These are phyloP conservation scores for Podargus strigoides DNA, from an alignment of 2,797 vertebrate genomes.

Conservation along the genomic window DNA sequence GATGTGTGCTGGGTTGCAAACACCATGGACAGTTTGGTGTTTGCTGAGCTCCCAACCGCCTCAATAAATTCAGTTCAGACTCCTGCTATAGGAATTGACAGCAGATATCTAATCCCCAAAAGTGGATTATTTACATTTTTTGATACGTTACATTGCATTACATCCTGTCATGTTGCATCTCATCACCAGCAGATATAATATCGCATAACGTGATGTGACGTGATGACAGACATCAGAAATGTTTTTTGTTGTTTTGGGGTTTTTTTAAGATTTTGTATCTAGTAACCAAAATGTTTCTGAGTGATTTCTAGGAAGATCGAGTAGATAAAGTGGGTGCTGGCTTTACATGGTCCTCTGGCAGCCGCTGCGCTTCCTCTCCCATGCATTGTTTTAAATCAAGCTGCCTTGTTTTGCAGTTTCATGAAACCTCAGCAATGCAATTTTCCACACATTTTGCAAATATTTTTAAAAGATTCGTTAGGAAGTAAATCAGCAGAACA, in stretches of 20 bases:
- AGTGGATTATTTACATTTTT: conserved; percentile 82
- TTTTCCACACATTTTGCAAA: conserved; percentile 44
- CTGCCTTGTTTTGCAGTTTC: background rate
- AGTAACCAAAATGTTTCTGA: conserved; percentile 28
- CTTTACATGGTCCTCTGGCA: background rate
- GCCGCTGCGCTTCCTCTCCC: background rate
- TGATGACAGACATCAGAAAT: conserved; percentile 67
- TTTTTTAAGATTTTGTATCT: conserved; percentile 3
- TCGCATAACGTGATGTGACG: conserved; percentile 71
- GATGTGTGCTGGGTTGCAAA: conserved; percentile 62
- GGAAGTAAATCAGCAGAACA: conserved; percentile 19
- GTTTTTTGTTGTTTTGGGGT: conserved; percentile 27
- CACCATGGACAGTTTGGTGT: conserved; percentile 63
- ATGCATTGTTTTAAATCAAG: conserved; percentile 14
- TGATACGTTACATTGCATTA: conserved; percentile 78
- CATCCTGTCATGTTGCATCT: conserved; percentile 73
- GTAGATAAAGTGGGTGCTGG: background rate
- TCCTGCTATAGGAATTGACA: conserved; percentile 73
- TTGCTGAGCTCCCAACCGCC: conserved; percentile 69
- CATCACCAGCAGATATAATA: conserved; percentile 67
- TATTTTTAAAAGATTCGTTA: conserved; percentile 53
- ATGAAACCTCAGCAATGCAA: background rate
- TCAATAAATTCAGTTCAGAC: conserved; percentile 73
- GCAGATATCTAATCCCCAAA: conserved; percentile 75
- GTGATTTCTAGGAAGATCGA: background rate